Percentiles rank a stretch among this genome's conserved stretches.
Evolutionary conservation across 2,888 invertebrate genomes (phyloP).

Genomic region (Dermolepida albohirtum): DNA sequence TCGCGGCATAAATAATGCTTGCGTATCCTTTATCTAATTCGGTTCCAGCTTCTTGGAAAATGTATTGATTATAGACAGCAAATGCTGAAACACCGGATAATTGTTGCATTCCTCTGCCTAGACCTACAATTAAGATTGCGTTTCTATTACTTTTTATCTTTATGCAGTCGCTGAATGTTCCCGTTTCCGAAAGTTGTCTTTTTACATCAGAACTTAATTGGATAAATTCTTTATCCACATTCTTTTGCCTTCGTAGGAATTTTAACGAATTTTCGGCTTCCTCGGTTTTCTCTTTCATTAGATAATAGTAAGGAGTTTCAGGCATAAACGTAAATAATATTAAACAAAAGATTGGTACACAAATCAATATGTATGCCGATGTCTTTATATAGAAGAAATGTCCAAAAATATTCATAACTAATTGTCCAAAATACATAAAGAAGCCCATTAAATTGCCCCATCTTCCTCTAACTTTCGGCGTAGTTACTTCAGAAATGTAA

Average conservation of each 20-base stretch:
- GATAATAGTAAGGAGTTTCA: slow-evolving; percentile 65
- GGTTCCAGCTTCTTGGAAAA: slow-evolving; percentile 59
- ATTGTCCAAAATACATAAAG: slow-evolving; percentile 46
- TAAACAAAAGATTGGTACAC: slow-evolving; percentile 44
- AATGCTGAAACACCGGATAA: slow-evolving; percentile 56
- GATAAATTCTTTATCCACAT: slow-evolving; percentile 54
- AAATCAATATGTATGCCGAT: slow-evolving; percentile 42
- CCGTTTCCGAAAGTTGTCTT: slow-evolving; percentile 56
- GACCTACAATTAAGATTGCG: slow-evolving; percentile 53
- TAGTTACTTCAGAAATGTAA: slow-evolving; percentile 55
- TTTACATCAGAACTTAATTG: slow-evolving; percentile 55
- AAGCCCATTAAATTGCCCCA: slow-evolving; percentile 47
- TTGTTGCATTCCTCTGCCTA: slow-evolving; percentile 55
- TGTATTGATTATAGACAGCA: slow-evolving; percentile 55
- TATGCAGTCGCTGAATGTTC: slow-evolving; percentile 54
- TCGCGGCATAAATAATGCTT: slow-evolving; percentile 54
- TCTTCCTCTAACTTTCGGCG: slow-evolving; percentile 51
- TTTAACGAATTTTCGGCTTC: slow-evolving; percentile 53
- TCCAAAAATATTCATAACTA: slow-evolving; percentile 54
- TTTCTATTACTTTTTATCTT: slow-evolving; percentile 54
- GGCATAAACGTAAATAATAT: slow-evolving; percentile 67
- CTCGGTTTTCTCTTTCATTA: slow-evolving; percentile 53
- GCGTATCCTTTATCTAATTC: slow-evolving; percentile 54
- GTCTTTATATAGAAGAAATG: slow-evolving; percentile 47
- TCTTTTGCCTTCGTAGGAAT: slow-evolving; percentile 50